These are phyloP conservation scores for Campylorhamphus procurvoides DNA, from an alignment of 2,113 vertebrate species.

Conservation along the genomic window DNA sequence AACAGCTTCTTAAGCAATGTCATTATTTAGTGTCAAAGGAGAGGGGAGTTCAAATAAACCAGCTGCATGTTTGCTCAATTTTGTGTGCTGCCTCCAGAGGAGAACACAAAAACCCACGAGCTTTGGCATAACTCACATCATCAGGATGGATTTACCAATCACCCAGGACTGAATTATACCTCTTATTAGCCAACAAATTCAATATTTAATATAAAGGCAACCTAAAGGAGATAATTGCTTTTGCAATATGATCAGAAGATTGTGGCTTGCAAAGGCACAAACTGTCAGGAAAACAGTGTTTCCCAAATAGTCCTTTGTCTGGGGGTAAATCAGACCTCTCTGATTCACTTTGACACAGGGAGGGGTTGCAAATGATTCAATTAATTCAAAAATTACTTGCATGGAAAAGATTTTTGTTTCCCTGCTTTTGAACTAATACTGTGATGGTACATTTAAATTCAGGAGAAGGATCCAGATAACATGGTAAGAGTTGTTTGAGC, in stretches of 20 bases:
- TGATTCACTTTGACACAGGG: not conserved
- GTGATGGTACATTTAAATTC: not conserved
- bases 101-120: not conserved
- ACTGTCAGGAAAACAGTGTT: not conserved
- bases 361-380: not conserved
- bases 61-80: not conserved
- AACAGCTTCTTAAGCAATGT: not conserved
- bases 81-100: not conserved
- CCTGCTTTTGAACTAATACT: not conserved
- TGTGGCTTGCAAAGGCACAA: not conserved
- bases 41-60: not conserved
- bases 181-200: not conserved
- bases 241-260: not conserved
- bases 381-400: not conserved
- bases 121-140: not conserved
- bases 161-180: not conserved
- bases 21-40: not conserved
- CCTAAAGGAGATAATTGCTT: not conserved
- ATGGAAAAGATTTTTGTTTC: not conserved
- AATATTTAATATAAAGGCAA: not conserved
- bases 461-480: not conserved
- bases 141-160: not conserved
- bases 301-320: not conserved
- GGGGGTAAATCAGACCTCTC: not conserved
- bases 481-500: rapidly evolving